phyloP scores from a whole-genome alignment of 2,113 vertebrate genomes.

The Sisor rabdophorus region DNA sequence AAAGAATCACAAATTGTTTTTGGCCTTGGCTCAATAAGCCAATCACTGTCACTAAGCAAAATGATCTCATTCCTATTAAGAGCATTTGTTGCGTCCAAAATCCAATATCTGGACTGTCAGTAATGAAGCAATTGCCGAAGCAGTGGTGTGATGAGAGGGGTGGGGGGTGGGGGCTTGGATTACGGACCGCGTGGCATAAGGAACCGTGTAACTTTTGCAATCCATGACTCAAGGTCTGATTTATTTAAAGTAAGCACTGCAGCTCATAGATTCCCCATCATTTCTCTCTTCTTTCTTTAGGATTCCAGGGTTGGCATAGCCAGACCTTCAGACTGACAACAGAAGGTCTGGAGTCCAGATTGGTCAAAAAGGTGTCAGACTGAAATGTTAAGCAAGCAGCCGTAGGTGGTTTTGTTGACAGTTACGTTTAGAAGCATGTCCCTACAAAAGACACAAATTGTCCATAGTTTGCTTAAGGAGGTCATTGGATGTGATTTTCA shows the following conservation, averaged over 20 bases:
- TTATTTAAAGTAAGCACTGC: constrained; percentile 31
- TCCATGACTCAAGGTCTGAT: constrained; percentile 22
- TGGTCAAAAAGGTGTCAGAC: too few relatives aligned
- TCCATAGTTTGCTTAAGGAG: too few relatives aligned
- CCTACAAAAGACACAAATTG: too few relatives aligned
- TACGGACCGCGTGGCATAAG: constrained; percentile 17
- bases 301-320: too few relatives aligned
- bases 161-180: constrained; percentile 15
- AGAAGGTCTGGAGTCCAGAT: too few relatives aligned
- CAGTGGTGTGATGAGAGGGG: neutral
- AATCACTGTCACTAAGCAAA: constrained; percentile 52
- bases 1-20: constrained; percentile 60
- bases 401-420: too few relatives aligned
- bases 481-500: too few relatives aligned
- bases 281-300: constrained; percentile 3
- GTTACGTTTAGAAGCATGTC: too few relatives aligned
- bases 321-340: too few relatives aligned
- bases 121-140: constrained; percentile 52
- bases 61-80: constrained; percentile 60
- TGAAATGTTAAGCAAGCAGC: too few relatives aligned
- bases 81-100: constrained; percentile 57
- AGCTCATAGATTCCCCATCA: constrained; percentile 1
- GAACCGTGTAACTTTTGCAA: constrained; percentile 22
- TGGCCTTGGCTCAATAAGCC: constrained; percentile 52
- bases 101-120: constrained; percentile 59